These are phyloP conservation scores for Apis cerana DNA, from an alignment of 1,140 invertebrate species.

Conservation along the genomic window DNA sequence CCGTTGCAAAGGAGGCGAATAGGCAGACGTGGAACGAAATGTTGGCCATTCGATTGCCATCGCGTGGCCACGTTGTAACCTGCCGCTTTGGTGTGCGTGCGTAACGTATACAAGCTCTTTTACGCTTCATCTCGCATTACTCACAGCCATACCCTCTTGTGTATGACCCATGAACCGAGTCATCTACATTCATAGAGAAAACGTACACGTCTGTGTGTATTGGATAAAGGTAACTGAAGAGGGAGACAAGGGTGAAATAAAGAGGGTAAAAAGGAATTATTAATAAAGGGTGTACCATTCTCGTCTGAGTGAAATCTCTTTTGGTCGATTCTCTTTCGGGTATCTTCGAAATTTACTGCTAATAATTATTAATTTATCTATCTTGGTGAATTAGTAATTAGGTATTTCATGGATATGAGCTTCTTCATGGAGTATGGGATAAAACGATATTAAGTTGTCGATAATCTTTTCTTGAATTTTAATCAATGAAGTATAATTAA, in stretches of 20 bases:
- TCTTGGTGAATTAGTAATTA: too few relatives aligned
- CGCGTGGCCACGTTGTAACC: constrained; percentile 20
- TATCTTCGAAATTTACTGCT: too few relatives aligned
- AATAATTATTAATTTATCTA: too few relatives aligned
- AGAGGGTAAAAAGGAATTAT: constrained; percentile 53
- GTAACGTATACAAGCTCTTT: constrained; percentile 24
- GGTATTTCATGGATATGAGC: too few relatives aligned
- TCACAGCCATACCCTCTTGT: background rate
- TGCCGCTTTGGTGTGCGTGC: background rate
- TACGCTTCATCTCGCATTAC: constrained; percentile 25
- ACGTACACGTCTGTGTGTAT: background rate
- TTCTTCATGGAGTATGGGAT: too few relatives aligned
- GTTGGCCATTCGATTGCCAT: constrained; percentile 52
- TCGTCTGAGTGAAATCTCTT: too few relatives aligned
- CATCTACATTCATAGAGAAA: constrained; percentile 35
- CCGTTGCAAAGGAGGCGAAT: constrained; percentile 33
- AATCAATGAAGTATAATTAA: too few relatives aligned
- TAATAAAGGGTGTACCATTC: constrained; percentile 32
- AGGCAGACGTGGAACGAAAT: constrained; percentile 17
- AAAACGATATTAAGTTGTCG: too few relatives aligned
- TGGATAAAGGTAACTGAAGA: too few relatives aligned
- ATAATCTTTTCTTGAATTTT: too few relatives aligned
- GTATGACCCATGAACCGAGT: background rate
- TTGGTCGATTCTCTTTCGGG: too few relatives aligned
- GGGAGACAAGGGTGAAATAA: constrained; percentile 29